Base-by-base conservation (phyloP, 23 tunicate species). In the Botrylloides violaceus region DNA sequence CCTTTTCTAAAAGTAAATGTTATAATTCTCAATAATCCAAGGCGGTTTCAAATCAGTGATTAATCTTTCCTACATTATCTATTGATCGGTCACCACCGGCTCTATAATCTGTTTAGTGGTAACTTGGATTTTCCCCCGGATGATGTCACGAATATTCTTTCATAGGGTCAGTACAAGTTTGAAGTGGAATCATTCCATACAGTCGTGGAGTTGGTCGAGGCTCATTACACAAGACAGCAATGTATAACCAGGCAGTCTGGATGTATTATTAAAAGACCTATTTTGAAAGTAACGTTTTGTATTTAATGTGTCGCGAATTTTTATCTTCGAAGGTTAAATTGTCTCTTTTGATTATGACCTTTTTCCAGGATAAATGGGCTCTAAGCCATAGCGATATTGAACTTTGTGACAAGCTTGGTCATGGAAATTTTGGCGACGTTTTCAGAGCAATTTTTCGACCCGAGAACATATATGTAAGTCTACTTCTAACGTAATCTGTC, bases 341-440 rank as follows among this genome's bases (percentile, higher is more conserved):
- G n/a, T n/a, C n/a, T n/a, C n/a, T n/a, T n/a, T n/a, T n/a, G n/a
- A n/a, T n/a, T n/a, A n/a, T n/a, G n/a, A n/a, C 24, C 20, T 32
- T 1, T 19, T 25, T 53, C 35, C 66, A 88, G 90, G 97, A 90
- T 76, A 90, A 83, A 49, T 90, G 92, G 90, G 73, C 71, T 29
- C 61, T 90, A 19, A 68, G 36, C 24, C 97, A 90, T 61, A 73
- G 73, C 35, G 90, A 83, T 73, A 58, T 90, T 25, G 71, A 75
- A 15, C 75, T 90, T 4, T 65, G 27, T 12, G 81, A 75, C 63
- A 65, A 66, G 28, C 47, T 90, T 29, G 97, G 97, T 2, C 59
- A 47, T 2, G 97, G 97, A 2, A 90, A 90, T 61, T 90, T 90
- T 34, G 97, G 97, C 9, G 70, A 49, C 24, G 97, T 90, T 5